Base-by-base conservation (phyloP, 2,797 vertebrate genomes). In the Vireo griseus region DNA sequence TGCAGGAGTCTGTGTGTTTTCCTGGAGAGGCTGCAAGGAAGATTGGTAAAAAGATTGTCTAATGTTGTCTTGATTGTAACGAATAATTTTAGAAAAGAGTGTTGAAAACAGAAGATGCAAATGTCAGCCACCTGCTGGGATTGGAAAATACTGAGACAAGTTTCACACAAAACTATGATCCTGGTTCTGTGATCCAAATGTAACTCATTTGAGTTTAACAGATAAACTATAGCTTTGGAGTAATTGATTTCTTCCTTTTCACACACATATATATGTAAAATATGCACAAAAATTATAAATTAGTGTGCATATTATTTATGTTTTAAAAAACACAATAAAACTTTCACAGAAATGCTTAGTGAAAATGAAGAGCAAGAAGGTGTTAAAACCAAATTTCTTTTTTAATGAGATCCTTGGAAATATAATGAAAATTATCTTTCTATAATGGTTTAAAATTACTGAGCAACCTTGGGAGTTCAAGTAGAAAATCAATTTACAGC, bases 401-500 rank as follows among this genome's bases (percentile, higher is more conserved):
- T 95, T 90, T 54, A 77, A 74, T 72, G 61, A 55, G 57, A 83
- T 92, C 39, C 28, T 93, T 71, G 74, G 52, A 90, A 90, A 66
- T 87, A 54, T 80, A 84, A 87, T 22, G n/a, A 44, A 87, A 94
- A 89, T 93, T 85, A 58, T 94, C 31, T 90, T 94, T 95, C 63
- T 74, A 24, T 75, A 94, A 86, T 80, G 61, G 57, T 92, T 96
- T 92, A 39, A 91, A 97, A 96, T 92, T 80, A 92, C 82, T 77
- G 29, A 97, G 40, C 29, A 97, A 93, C 45, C 54, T 54, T 92
- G 68, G 74, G 63, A 94, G 62, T 88, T 97, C 72, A 96, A 93
- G 51, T 67, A 92, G 77, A 97, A 97, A 96, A 96, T 96, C 69
- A 84, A 51, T 95, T 97, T 95, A 61, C 62, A 88, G 40, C 19